Conservation (phyloP, 1,140 invertebrate genomes). For the Periplaneta americana region DNA sequence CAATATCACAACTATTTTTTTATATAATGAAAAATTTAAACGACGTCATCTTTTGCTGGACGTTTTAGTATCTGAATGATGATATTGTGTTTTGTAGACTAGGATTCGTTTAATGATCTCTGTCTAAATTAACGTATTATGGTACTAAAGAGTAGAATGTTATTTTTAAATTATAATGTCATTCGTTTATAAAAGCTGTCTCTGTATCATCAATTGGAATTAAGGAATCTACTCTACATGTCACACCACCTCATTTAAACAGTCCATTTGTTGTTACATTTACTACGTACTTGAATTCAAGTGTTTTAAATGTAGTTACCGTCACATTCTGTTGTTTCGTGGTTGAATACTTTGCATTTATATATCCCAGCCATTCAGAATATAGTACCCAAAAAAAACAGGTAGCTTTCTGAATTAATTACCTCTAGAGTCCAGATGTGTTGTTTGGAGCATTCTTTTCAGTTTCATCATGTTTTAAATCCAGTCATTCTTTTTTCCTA, state of each 20-base stretch:
- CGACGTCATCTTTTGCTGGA: no score
- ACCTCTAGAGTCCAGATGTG: not conserved
- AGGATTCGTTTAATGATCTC: no score
- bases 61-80: no score
- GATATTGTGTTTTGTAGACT: no score
- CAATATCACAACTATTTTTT: no score
- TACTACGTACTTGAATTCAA: no score
- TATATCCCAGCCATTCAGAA: not conserved
- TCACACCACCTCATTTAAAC: not conserved
- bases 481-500: not conserved
- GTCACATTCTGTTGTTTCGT: not conserved
- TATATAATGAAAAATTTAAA: no score
- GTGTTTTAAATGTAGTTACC: not conserved
- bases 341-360: not conserved
- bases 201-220: not conserved
- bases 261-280: not conserved
- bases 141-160: not conserved
- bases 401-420: not conserved
- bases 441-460: not conserved
- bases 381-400: not conserved
- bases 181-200: not conserved
- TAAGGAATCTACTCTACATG: not conserved
- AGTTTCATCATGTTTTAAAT: not conserved
- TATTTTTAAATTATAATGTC: not conserved
- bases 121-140: not conserved